These are phyloP conservation scores for Cordylochernes scorpioides DNA, from an alignment of 2,888 invertebrate species.

Conservation along the genomic window DNA sequence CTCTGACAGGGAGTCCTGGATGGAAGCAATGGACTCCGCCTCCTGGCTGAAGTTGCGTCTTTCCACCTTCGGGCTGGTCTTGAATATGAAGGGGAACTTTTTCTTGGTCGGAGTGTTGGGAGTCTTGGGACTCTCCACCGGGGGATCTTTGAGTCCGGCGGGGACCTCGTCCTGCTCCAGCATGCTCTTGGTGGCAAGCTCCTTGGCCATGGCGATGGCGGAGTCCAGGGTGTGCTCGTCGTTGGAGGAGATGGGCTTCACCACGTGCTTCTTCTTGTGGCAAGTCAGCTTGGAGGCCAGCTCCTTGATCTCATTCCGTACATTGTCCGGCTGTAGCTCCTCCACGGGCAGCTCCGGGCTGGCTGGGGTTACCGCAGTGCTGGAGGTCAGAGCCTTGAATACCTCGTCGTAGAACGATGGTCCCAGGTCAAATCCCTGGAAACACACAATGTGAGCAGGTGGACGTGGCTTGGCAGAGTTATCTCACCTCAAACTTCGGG, in stretches of 20 bases:
- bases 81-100: slow-evolving; percentile 49
- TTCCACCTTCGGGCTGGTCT: slow-evolving; percentile 33
- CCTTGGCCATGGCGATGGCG: slow-evolving; percentile 74
- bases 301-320: slow-evolving; percentile 40
- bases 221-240: slow-evolving; percentile 71
- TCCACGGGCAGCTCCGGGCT: slow-evolving; percentile 15
- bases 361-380: slow-evolving; percentile 13
- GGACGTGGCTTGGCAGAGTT: neutral
- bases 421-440: slow-evolving; percentile 28
- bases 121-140: slow-evolving; percentile 24
- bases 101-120: slow-evolving; percentile 40
- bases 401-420: slow-evolving; percentile 70
- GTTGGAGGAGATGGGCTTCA: slow-evolving; percentile 76
- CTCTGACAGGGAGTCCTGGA: slow-evolving; percentile 63
- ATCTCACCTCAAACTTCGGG: slow-evolving; percentile 24
- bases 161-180: slow-evolving; percentile 11
- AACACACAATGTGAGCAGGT: slow-evolving; percentile 3
- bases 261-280: slow-evolving; percentile 31
- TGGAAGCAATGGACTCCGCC: slow-evolving; percentile 52
- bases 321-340: slow-evolving; percentile 27
- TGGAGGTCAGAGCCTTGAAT: slow-evolving; percentile 33
- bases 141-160: slow-evolving; percentile 7
- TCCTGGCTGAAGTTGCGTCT: slow-evolving; percentile 71
- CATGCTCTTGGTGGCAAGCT: slow-evolving; percentile 39
- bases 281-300: slow-evolving; percentile 18